Evolutionary conservation across 2,113 vertebrate species (phyloP), one percentile per base, ranked within the genome.

Genomic region (Tachysurus vachellii): DNA sequence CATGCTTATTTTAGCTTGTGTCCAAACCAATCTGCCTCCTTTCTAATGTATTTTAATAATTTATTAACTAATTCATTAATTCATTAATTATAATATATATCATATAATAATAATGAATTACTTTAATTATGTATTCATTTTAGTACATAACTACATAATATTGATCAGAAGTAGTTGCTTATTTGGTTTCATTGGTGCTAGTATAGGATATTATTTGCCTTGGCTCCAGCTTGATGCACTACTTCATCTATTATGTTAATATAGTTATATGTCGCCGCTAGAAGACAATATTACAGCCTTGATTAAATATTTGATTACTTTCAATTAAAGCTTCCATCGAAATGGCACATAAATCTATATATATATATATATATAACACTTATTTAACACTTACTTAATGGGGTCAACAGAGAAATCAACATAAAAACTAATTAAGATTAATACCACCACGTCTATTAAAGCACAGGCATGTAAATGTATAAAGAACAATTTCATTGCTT

Each of bases 401-500:
- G 44, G 44, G 73, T 76, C 73, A 76, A 75, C 10, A 47, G 71
- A 75, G 21, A 50, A 73, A 26, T 75, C 11, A 75, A 76, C 23
- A 53, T 75, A 5, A 79, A 36, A 70, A 83, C 10, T 53, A 54
- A 70, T 83, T 70, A 53, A 70, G 26, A 70, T 70, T 54, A 36
- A 70, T 54, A 53, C 26, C 73, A 50, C 19, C 11, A 26, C 23
- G 26, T 75, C 44, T 53, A 76, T 0, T 50, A 50, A 50, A 76
- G 1, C 26, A 73, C 19, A 53, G 23, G 50, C 26, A 76, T 76
- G 82, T 56, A 71, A 84, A 73, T 84, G n/a, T 16, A 84, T 70
- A 36, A 26, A 21, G 8, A 54, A 53, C 31, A 64, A 28, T 57
- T 42, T 76, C 68, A 44, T 28, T 57, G 75, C 56, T 28, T 21